Base-by-base conservation (phyloP, 1,140 invertebrate genomes). In the Drosophila sp. region DNA sequence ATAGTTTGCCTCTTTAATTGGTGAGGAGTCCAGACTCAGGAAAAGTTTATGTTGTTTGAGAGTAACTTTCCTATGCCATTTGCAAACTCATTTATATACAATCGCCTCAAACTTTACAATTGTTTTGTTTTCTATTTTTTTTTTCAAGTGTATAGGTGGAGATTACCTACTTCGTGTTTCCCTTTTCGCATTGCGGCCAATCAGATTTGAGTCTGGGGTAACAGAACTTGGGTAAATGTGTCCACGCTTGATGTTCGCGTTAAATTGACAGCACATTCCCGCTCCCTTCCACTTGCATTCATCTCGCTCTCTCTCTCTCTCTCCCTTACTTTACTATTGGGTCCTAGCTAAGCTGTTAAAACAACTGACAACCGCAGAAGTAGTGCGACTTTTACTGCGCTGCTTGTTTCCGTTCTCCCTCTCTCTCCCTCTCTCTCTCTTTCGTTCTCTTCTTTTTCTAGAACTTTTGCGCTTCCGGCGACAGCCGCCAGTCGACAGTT, bases 281-380 rank as follows among this genome's bases (percentile, higher is more conserved):
- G 57, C 27, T 10, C 8, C 35, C 35, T 7, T 23, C 10, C 35
- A 4, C 35, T 54, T 38, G 10, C 41, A 10, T 27, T 50, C 17
- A 17, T 17, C 72, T 50, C 32, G 25, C 38, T 29, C 60, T 4
- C 38, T 44, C 7, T 32, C 55, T 8, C 11, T 3, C 11, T 17
- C 27, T 50, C 44, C 4, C 17, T 23, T 23, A 44, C 8, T 50
- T 50, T 50, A 50, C 44, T 50, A 50, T 50, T 27, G 44, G 60
- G 29, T 30, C 30, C 7, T 47, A 56, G 61, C 79, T 83, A 83
- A 86, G 83, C 83, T 86, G 76, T 86, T 87, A 83, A 87, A 87
- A 87, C 83, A 87, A 87, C 83, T 87, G 83, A 87, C 83, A 87
- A 87, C 83, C 83, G 74, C 83, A 87, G 83, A 87, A 87, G 83